These are phyloP conservation scores for Dicentrarchus labrax DNA, from an alignment of 2,113 vertebrate species.

Conservation along the genomic window DNA sequence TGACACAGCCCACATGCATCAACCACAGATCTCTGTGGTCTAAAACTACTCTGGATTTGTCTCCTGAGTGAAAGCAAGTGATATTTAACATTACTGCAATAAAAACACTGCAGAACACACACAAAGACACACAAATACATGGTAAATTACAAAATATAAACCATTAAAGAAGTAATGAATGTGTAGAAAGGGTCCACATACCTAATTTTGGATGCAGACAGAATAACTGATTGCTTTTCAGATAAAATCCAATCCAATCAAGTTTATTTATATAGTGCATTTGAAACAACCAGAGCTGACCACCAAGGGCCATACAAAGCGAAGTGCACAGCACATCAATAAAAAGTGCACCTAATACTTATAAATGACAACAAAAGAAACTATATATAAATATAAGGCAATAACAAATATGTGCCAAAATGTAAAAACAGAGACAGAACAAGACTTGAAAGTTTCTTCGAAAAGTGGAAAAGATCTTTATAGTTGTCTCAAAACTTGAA, in stretches of 20 bases:
- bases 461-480: not conserved
- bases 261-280: no score
- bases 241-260: no score
- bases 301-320: no score
- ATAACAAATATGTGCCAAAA: no score
- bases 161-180: not conserved
- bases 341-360: no score
- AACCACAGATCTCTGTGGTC: conserved; percentile 34
- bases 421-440: no score
- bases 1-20: conserved; percentile 68
- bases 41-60: conserved; percentile 10
- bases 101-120: not conserved
- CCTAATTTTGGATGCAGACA: no score
- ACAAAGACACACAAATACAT: not conserved
- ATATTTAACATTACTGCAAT: conserved; percentile 1
- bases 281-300: no score
- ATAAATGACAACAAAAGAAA: no score
- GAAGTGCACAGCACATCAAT: no score
- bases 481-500: not conserved
- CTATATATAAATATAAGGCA: no score
- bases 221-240: no score
- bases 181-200: not conserved
- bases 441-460: not conserved
- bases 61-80: not conserved
- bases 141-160: not conserved